These are phyloP conservation scores for Ceyx erithaca DNA, from an alignment of 2,797 vertebrate species.

Conservation along the genomic window DNA sequence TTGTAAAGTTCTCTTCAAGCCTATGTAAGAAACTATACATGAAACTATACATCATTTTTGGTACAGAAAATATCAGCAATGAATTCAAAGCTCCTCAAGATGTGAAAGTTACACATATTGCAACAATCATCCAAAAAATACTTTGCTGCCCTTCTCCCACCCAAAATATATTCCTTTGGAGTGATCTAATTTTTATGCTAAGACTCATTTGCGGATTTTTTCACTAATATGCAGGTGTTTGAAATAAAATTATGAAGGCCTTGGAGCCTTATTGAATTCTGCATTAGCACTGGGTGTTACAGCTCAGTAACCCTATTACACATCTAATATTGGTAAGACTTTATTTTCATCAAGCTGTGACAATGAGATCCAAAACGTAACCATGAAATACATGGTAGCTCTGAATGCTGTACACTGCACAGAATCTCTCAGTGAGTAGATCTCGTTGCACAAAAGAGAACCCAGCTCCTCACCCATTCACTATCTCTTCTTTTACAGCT, in stretches of 20 bases:
- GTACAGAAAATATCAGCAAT: background rate
- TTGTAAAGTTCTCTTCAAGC: conserved; percentile 16
- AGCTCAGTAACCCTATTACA: background rate
- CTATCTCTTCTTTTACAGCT: background rate
- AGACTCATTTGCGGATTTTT: background rate
- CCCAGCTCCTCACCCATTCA: background rate
- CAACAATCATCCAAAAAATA: background rate
- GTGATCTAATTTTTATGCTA: background rate
- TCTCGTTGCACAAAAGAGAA: background rate
- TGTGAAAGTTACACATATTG: background rate
- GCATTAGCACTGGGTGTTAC: background rate
- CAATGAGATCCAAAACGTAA: background rate
- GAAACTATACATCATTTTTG: background rate
- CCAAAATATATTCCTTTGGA: background rate
- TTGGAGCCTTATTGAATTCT: background rate
- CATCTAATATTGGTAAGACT: background rate
- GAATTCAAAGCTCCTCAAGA: background rate
- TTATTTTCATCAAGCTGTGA: background rate
- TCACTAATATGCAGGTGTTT: background rate
- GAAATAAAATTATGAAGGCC: background rate
- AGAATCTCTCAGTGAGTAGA: background rate
- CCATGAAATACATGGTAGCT: background rate
- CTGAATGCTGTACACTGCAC: background rate
- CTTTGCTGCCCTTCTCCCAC: background rate
- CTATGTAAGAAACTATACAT: background rate